These are phyloP conservation scores for Pan troglodytes DNA, from an alignment of 2,113 vertebrate species.

Conservation along the genomic window DNA sequence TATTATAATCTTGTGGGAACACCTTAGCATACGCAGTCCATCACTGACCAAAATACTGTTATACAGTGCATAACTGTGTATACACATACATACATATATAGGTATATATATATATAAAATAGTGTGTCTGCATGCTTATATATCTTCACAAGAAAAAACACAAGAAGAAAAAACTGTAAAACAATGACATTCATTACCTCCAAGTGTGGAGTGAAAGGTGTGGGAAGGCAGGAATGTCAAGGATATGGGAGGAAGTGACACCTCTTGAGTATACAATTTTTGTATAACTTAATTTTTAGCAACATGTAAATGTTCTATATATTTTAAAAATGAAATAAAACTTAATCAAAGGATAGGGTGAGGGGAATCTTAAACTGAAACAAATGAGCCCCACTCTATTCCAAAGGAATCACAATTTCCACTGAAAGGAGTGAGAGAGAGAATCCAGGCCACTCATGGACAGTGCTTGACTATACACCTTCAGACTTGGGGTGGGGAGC, in stretches of 20 bases:
- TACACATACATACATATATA: neutral
- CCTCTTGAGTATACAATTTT: neutral
- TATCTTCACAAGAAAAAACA: conserved; percentile 17
- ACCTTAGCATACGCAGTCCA: neutral
- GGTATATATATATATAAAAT: neutral
- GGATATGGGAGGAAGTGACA: neutral
- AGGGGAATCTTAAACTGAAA: neutral
- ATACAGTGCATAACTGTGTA: neutral
- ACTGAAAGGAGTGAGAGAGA: neutral
- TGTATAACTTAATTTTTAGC: neutral
- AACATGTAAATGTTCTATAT: neutral
- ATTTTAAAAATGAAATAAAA: neutral
- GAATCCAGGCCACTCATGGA: neutral
- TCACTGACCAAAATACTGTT: neutral
- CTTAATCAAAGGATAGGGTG: neutral
- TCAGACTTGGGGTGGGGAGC: neutral
- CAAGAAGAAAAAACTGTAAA: neutral
- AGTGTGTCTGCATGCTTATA: neutral
- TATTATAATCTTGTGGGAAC: neutral
- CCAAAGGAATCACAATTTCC: neutral
- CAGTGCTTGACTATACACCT: too few relatives aligned
- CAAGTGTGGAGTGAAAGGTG: neutral
- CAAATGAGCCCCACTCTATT: neutral
- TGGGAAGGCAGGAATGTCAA: neutral
- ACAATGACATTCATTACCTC: neutral